Evolutionary conservation across 2,113 vertebrate species (phyloP).

Genomic region (Eolophus roseicapilla): DNA sequence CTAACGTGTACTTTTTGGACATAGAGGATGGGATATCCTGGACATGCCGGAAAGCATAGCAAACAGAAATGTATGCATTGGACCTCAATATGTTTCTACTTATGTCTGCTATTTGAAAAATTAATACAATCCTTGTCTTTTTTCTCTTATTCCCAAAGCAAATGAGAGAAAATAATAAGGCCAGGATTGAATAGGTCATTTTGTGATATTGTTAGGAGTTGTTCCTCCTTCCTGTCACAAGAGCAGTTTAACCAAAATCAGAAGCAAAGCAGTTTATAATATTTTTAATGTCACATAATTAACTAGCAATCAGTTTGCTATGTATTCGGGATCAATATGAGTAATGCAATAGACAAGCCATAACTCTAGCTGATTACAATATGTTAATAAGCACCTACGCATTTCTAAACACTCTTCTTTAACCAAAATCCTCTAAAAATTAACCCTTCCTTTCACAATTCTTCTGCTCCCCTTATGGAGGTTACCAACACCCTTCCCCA

Average conservation of each 20-base stretch:
- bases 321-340: background rate
- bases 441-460: background rate
- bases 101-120: background rate
- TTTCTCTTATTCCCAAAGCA: background rate
- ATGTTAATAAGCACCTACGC: background rate
- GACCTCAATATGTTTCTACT: background rate
- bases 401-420: background rate
- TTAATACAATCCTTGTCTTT: background rate
- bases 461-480: background rate
- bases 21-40: background rate
- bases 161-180: background rate
- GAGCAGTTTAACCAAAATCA: background rate
- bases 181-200: background rate
- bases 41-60: background rate
- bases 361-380: background rate
- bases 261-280: background rate
- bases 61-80: background rate
- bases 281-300: background rate
- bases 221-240: background rate
- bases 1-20: background rate
- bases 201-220: background rate
- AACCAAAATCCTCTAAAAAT: background rate
- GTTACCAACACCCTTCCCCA: background rate
- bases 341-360: background rate
- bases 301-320: background rate